Evolutionary conservation across 1,140 invertebrate genomes (phyloP).

Genomic region (Drosophila seguyi): DNA sequence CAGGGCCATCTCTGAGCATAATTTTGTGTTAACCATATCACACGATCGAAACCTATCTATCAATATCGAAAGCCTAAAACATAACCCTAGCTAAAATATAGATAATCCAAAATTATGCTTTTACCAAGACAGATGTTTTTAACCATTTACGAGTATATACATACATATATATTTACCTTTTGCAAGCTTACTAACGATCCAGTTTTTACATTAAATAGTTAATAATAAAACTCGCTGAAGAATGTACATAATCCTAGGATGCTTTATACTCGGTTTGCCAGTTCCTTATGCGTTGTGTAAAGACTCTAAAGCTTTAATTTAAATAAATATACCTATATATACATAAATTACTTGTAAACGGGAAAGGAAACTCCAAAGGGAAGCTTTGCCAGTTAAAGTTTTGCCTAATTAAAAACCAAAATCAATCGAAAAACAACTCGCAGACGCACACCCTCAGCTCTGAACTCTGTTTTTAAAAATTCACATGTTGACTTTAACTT

Average conservation of each 20-base stretch:
- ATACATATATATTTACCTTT: slow-evolving; percentile 29
- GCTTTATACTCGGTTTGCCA: slow-evolving; percentile 66
- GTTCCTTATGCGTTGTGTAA: slow-evolving; percentile 70
- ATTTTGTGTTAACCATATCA: slow-evolving; percentile 68
- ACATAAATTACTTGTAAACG: slow-evolving; percentile 9
- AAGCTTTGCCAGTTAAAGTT: slow-evolving; percentile 46
- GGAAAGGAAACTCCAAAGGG: slow-evolving; percentile 26
- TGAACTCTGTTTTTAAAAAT: slow-evolving; percentile 33
- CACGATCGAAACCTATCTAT: slow-evolving; percentile 75
- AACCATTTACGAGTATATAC: slow-evolving; percentile 36
- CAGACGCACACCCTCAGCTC: background rate
- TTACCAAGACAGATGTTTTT: slow-evolving; percentile 46
- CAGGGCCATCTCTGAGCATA: slow-evolving; percentile 33
- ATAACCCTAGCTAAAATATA: slow-evolving; percentile 70
- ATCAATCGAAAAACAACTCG: slow-evolving; percentile 38
- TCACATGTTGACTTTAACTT: slow-evolving; percentile 65
- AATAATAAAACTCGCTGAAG: slow-evolving; percentile 27
- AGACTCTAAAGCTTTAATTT: slow-evolving; percentile 63
- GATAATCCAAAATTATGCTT: slow-evolving; percentile 60
- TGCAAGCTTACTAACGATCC: slow-evolving; percentile 46
- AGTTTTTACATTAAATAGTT: slow-evolving; percentile 44
- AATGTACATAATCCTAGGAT: slow-evolving; percentile 48
- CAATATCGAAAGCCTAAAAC: slow-evolving; percentile 39
- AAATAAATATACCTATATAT: slow-evolving; percentile 29
- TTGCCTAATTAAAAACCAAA: slow-evolving; percentile 59